phyloP scores from a whole-genome alignment of 2,888 invertebrate genomes.

The Pachydiplax longipennis region DNA sequence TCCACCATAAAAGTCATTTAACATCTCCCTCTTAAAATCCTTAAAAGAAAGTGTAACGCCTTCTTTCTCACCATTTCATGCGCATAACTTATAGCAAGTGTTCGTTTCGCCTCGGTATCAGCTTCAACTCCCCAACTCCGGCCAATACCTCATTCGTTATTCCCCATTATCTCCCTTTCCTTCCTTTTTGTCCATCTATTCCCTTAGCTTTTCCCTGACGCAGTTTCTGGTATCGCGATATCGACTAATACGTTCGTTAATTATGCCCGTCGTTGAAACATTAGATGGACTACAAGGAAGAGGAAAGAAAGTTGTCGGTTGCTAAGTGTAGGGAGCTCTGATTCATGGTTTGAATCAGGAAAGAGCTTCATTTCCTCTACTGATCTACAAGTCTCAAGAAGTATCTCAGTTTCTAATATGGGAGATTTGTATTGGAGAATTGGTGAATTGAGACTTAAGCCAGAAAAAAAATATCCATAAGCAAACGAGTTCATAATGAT shows the following conservation, averaged over 20 bases:
- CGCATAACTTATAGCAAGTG: neutral
- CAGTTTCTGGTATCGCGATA: slow-evolving; percentile 17
- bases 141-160: slow-evolving; percentile 22
- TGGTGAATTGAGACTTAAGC: too few relatives aligned
- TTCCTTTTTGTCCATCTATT: neutral
- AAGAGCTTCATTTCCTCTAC: too few relatives aligned
- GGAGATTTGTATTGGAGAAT: too few relatives aligned
- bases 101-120: neutral
- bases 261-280: neutral
- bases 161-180: slow-evolving; percentile 23
- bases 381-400: too few relatives aligned
- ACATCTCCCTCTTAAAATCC: neutral
- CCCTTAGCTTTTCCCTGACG: neutral
- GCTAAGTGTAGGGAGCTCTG: too few relatives aligned
- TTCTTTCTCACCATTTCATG: neutral
- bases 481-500: too few relatives aligned
- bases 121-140: neutral
- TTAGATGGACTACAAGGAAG: neutral
- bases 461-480: too few relatives aligned
- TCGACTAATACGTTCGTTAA: slow-evolving; percentile 27
- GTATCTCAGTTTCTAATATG: too few relatives aligned
- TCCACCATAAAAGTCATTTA: neutral
- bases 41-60: neutral
- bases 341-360: too few relatives aligned
- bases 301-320: neutral